Evolutionary conservation across 2,113 vertebrate species (phyloP).

Genomic region (Dipodomys ordii): DNA sequence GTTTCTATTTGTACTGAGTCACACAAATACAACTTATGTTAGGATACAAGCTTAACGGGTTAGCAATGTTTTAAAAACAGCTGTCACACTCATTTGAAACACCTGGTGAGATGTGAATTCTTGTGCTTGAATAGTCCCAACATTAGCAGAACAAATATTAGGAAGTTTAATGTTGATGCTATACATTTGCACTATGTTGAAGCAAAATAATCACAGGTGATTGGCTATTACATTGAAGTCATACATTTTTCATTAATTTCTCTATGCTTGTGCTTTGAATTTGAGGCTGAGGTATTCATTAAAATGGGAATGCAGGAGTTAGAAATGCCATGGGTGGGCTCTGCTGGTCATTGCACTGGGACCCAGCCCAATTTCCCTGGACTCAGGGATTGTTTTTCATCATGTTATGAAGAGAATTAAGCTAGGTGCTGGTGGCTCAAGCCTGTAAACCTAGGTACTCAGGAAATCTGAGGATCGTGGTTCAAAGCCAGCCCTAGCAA

Average conservation of each 20-base stretch:
- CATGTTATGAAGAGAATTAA: not conserved
- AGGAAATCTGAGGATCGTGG: no score
- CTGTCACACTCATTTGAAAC: constrained; percentile 89
- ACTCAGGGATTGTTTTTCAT: not conserved
- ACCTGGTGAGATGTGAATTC: constrained; percentile 82
- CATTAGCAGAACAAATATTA: constrained; percentile 57
- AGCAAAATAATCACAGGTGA: constrained; percentile 58
- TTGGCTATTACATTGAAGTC: constrained; percentile 48
- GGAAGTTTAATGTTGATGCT: constrained; percentile 62
- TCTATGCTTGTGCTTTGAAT: not conserved
- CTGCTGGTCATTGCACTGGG: not conserved
- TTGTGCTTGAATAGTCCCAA: constrained; percentile 65
- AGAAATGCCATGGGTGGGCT: not conserved
- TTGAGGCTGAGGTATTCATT: not conserved
- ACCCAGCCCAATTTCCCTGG: not conserved
- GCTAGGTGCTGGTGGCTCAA: not conserved
- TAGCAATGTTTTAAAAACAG: constrained; percentile 90
- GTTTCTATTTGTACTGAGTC: constrained; percentile 87
- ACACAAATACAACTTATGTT: constrained; percentile 87
- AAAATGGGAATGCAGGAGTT: not conserved
- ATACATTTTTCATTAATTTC: constrained; percentile 5
- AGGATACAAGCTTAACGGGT: constrained; percentile 85
- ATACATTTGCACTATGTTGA: constrained; percentile 66
- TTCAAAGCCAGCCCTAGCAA: no score
- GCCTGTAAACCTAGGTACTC: no score